phyloP scores from a whole-genome alignment of 2,888 invertebrate species.

The Willowsia nigromaculata region DNA sequence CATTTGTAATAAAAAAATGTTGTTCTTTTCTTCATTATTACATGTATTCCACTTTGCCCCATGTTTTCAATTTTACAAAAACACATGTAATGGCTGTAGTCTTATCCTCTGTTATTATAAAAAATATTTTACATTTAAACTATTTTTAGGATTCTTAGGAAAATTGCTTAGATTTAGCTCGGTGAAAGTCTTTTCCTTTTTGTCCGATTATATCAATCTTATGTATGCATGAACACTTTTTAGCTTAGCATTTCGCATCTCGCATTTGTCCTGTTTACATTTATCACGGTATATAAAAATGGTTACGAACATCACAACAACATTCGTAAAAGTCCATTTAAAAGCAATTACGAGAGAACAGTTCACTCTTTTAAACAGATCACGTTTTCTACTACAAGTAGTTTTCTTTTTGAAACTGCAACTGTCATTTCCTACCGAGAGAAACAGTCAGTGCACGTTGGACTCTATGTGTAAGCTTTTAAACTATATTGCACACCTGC shows the following conservation, averaged over 20 bases:
- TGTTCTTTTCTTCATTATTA: background rate
- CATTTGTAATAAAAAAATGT: conserved; percentile 44
- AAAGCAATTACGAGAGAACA: conserved; percentile 35
- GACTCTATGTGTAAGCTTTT: background rate
- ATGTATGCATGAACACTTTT: too few species aligned
- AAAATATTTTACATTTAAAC: too few species aligned
- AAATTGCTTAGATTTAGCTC: too few species aligned
- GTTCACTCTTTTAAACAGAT: conserved; percentile 49
- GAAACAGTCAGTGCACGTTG: conserved; percentile 2
- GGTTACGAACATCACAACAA: conserved; percentile 3
- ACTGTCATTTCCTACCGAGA: conserved; percentile 58
- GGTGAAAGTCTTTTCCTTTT: too few species aligned
- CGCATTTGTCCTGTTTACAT: too few species aligned
- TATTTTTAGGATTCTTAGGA: too few species aligned
- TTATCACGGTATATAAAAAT: too few species aligned
- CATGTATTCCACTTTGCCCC: background rate
- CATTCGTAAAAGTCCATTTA: conserved; percentile 19
- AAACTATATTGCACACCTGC: conserved; percentile 45
- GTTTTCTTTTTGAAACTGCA: conserved; percentile 27
- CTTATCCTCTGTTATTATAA: too few species aligned
- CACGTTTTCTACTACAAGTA: conserved; percentile 54
- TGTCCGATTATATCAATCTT: too few species aligned
- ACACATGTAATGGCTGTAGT: too few species aligned
- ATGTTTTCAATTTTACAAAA: background rate
- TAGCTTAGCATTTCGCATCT: too few species aligned